These are phyloP conservation scores for Falco biarmicus DNA, from an alignment of 2,797 vertebrate genomes.

Conservation along the genomic window DNA sequence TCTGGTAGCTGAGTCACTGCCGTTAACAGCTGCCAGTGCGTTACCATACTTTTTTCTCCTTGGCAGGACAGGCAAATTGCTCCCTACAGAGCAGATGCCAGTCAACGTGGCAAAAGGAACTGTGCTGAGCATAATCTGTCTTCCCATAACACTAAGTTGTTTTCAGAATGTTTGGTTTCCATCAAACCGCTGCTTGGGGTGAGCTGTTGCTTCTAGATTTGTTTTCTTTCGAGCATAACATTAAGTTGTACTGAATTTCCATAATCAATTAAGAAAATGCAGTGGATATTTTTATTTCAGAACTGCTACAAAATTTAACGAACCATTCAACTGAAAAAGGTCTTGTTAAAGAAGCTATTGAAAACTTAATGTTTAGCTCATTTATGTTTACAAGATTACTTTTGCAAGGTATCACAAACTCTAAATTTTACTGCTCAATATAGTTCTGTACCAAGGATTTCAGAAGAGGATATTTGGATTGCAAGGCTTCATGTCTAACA, in stretches of 20 bases:
- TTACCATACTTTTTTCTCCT: constrained; percentile 56
- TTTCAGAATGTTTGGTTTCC: constrained; percentile 15
- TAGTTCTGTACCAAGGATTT: constrained; percentile 10
- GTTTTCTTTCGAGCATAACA: background rate
- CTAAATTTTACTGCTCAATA: background rate
- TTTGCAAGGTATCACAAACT: background rate
- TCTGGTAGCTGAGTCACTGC: constrained; percentile 48
- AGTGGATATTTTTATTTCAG: constrained; percentile 37
- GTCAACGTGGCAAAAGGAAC: constrained; percentile 53
- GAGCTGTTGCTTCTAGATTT: background rate
- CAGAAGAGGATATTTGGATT: constrained; percentile 22
- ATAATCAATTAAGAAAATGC: constrained; percentile 51
- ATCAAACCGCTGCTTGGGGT: background rate
- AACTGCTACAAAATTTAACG: constrained; percentile 38
- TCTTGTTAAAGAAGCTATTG: constrained; percentile 26
- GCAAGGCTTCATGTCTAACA: constrained; percentile 3
- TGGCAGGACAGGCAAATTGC: constrained; percentile 63
- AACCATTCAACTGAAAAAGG: constrained; percentile 30
- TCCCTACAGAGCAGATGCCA: constrained; percentile 63
- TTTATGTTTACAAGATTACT: constrained; percentile 25
- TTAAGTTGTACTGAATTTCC: constrained; percentile 7
- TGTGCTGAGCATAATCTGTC: background rate
- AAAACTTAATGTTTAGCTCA: constrained; percentile 41
- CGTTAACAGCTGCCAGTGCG: constrained; percentile 58
- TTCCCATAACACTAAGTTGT: background rate